phyloP scores from a whole-genome alignment of 2,888 invertebrate species.

The Apamea sordens region DNA sequence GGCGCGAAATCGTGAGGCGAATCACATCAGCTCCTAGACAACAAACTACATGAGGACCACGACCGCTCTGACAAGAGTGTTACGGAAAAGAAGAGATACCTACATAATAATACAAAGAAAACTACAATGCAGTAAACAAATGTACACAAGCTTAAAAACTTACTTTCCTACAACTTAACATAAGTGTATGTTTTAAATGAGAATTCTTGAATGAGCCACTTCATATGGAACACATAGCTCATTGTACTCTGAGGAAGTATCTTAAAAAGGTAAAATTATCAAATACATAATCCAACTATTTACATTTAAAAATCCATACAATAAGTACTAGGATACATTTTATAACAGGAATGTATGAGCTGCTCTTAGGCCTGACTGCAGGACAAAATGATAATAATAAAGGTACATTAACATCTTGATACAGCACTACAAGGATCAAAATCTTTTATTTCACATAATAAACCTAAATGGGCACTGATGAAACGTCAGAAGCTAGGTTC shows the following conservation, averaged over 20 bases:
- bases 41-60: too few relatives aligned
- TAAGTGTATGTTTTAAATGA: not conserved
- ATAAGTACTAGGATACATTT: not conserved
- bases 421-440: not conserved
- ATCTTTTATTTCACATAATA: not conserved
- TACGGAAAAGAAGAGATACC: too few relatives aligned
- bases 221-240: not conserved
- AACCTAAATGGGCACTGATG: not conserved
- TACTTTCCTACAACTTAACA: not conserved
- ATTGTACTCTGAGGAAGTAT: not conserved
- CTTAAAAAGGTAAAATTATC: not conserved
- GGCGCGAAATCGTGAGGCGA: too few relatives aligned
- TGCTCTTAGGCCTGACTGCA: constrained; percentile 26
- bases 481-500: not conserved
- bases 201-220: not conserved
- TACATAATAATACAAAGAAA: not conserved
- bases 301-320: constrained; percentile 29
- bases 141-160: constrained; percentile 36
- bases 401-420: not conserved
- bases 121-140: constrained; percentile 22
- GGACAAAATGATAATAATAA: not conserved
- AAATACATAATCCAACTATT: constrained; percentile 24
- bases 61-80: too few relatives aligned
- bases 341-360: constrained; percentile 28
- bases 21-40: too few relatives aligned